Conservation (phyloP, 2,888 invertebrate genomes). For the Trichopoda pennipes region DNA sequence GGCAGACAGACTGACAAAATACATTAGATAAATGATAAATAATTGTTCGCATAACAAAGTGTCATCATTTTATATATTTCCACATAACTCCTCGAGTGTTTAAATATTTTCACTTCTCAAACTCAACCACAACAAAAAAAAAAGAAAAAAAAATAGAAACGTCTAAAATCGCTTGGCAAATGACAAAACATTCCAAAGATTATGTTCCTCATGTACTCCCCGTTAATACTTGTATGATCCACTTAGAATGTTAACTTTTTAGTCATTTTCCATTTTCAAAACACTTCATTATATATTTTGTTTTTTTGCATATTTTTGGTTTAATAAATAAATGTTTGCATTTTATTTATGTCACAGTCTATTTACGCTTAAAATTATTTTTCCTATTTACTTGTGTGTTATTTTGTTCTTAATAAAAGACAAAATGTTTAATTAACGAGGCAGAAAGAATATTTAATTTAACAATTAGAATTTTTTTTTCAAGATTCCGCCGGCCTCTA, state of each 20-base stretch:
- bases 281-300: no score
- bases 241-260: neutral
- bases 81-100: neutral
- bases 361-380: slow-evolving; percentile 9
- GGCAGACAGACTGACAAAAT: neutral
- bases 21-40: slow-evolving; percentile 30
- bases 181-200: slow-evolving; percentile 44
- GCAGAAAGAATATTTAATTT: no score
- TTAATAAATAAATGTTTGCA: slow-evolving; percentile 47
- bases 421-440: no score
- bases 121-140: neutral
- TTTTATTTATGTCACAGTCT: slow-evolving; percentile 36
- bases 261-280: neutral
- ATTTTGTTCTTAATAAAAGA: neutral
- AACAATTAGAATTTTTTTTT: no score
- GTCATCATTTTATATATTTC: slow-evolving; percentile 45
- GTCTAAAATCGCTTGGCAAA: slow-evolving; percentile 26
- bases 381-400: slow-evolving; percentile 4
- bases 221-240: neutral
- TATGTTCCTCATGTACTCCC: neutral
- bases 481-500: no score
- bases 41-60: slow-evolving; percentile 51
- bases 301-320: slow-evolving; percentile 8
- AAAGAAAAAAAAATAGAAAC: neutral
- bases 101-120: slow-evolving; percentile 19